Percentiles rank a stretch among this genome's conserved stretches.
phyloP scores from a whole-genome alignment of 2,888 invertebrate species.

The Seira ritae region DNA sequence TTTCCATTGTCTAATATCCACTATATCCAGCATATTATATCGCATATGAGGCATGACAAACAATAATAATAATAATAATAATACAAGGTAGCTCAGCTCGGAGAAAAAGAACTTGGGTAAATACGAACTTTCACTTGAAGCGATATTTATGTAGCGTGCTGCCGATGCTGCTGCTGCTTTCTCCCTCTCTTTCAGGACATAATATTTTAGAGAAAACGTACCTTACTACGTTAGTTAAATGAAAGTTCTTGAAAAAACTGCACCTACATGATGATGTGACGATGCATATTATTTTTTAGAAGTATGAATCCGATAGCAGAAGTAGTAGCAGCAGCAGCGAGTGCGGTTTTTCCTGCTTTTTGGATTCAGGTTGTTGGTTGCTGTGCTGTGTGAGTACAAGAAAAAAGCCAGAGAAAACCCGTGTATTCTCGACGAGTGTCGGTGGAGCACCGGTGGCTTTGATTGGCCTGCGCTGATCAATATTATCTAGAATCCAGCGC shows the following conservation, averaged over 20 bases:
- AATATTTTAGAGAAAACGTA: too few relatives aligned
- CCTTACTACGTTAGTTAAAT: not conserved
- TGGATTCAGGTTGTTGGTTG: constrained; percentile 33
- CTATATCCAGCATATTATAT: too few relatives aligned
- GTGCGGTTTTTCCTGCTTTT: not conserved
- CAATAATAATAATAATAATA: too few relatives aligned
- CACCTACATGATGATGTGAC: too few relatives aligned
- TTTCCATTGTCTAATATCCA: too few relatives aligned
- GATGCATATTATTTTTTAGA: not conserved
- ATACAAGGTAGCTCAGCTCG: not conserved
- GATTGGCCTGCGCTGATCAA: constrained; percentile 73
- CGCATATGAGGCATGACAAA: too few relatives aligned
- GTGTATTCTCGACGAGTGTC: constrained; percentile 61
- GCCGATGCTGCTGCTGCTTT: not conserved
- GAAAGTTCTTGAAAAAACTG: not conserved
- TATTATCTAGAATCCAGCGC: constrained; percentile 53
- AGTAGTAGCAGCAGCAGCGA: too few relatives aligned
- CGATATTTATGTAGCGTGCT: not conserved
- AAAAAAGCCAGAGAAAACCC: constrained; percentile 33
- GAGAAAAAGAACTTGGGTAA: not conserved
- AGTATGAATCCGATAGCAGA: not conserved
- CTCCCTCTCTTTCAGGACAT: too few relatives aligned
- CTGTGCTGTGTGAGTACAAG: not conserved
- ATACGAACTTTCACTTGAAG: not conserved
- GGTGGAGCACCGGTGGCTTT: constrained; percentile 66